A percentile compares a stretch with the other conserved stretches of the same genome.
Conservation (phyloP, 2,888 invertebrate genomes). For the Bombylius major region DNA sequence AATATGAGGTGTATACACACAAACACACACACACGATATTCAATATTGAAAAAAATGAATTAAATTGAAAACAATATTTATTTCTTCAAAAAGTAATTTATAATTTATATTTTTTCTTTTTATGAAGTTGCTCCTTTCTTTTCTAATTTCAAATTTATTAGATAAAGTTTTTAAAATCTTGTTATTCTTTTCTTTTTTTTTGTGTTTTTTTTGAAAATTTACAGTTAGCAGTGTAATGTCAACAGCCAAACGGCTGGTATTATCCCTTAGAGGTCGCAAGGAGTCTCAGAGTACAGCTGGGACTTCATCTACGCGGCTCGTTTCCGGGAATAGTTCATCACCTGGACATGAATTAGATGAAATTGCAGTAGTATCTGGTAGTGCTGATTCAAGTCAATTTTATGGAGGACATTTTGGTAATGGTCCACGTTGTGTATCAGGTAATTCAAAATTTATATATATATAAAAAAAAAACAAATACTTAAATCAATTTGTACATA, state of each 20-base stretch:
- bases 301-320: conserved; percentile 40
- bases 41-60: too few species aligned
- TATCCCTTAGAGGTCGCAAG: conserved; percentile 47
- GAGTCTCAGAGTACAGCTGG: conserved; percentile 41
- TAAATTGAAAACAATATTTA: too few species aligned
- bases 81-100: too few species aligned
- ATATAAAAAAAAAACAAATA: too few species aligned
- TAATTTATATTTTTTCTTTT: too few species aligned
- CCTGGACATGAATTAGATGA: conserved; percentile 49
- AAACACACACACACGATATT: too few species aligned
- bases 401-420: conserved; percentile 28
- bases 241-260: conserved; percentile 49
- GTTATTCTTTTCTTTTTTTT: neutral
- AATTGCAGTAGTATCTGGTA: conserved; percentile 54
- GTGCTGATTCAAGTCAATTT: conserved; percentile 35
- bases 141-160: too few species aligned
- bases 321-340: conserved; percentile 31
- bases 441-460: conserved; percentile 24
- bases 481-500: too few species aligned
- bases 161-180: too few species aligned
- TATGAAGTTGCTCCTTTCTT: too few species aligned
- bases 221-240: conserved; percentile 40
- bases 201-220: conserved; percentile 13
- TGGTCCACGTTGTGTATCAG: conserved; percentile 48
- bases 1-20: too few species aligned